Percentiles rank a stretch among this genome's conserved stretches.
Evolutionary conservation across 2,113 vertebrate species (phyloP).

Genomic region (Theristicus caerulescens): DNA sequence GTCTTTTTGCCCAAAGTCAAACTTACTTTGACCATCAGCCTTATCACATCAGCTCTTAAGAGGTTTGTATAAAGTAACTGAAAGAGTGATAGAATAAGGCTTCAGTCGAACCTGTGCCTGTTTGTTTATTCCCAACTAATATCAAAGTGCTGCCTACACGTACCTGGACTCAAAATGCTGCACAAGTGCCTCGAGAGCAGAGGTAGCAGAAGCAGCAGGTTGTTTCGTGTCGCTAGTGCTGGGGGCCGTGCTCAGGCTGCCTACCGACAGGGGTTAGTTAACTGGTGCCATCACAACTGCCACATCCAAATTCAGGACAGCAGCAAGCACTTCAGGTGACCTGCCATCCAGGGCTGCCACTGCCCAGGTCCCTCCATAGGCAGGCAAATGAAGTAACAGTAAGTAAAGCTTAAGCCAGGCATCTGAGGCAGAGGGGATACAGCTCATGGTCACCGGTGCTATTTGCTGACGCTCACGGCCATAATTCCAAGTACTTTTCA

Average conservation of each 20-base stretch:
- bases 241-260: not conserved
- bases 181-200: accelerated
- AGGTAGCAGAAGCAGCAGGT: not conserved
- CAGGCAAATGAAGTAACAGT: not conserved
- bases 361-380: not conserved
- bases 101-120: not conserved
- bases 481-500: not conserved
- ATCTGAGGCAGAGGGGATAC: not conserved
- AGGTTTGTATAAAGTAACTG: not conserved
- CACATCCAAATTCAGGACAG: accelerated
- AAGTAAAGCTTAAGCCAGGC: not conserved
- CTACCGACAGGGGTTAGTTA: not conserved
- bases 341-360: not conserved
- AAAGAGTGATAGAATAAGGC: not conserved
- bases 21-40: not conserved
- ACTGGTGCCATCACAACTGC: not conserved
- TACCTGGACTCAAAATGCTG: not conserved
- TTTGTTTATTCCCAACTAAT: not conserved
- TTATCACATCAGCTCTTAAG: not conserved
- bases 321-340: not conserved
- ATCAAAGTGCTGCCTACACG: accelerated
- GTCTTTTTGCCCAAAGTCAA: not conserved
- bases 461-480: not conserved
- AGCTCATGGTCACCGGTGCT: accelerated
- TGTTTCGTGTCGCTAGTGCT: not conserved